Base-by-base conservation (phyloP, 2,888 invertebrate genomes). In the Acanthosepion lycidas region DNA sequence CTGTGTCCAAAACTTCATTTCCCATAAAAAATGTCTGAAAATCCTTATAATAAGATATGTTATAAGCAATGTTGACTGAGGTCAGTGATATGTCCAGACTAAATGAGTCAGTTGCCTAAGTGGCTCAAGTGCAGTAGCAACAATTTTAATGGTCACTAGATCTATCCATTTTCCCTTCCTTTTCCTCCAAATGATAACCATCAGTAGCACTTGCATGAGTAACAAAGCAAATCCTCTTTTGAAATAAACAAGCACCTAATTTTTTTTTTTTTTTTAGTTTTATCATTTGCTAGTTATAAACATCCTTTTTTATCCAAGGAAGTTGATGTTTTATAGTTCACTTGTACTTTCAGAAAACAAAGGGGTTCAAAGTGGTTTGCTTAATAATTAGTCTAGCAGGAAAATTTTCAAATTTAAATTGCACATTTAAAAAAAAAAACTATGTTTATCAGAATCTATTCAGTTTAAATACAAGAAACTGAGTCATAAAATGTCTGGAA, bases 141-240 rank as follows among this genome's bases (percentile, higher is more conserved):
- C 18, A 78, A 78, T 78, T 78, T n/a, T 78, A 78, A 78, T 78
- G 78, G 78, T 78, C 78, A 78, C n/a, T 78, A n/a, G 78, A 78
- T 78, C 78, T 78, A n/a, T 78, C n/a, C 78, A 78, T n/a, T 78
- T 78, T 64, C n/a, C 78, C 78, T 78, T 59, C 55, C 55, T 59
- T 20, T 78, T 78, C 78, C 78, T 78, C n/a, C n/a, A 4, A n/a
- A n/a, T n/a, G n/a, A 15, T 78, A n/a, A 78, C 78, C 78, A 15
- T 78, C 78, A n/a, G 12, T 78, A 15, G 15, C n/a, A 78, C n/a
- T 78, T 78, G 33, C 33, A 33, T 33, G 9, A n/a, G 15, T n/a
- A 78, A 78, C n/a, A n/a, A 78, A 78, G 9, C 78, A 8, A n/a
- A 78, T n/a, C 15, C 12, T n/a, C n/a, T 15, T 78, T 78, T 78